Base-by-base conservation (phyloP, 2,113 vertebrate genomes). In the Phyllostomus discolor region DNA sequence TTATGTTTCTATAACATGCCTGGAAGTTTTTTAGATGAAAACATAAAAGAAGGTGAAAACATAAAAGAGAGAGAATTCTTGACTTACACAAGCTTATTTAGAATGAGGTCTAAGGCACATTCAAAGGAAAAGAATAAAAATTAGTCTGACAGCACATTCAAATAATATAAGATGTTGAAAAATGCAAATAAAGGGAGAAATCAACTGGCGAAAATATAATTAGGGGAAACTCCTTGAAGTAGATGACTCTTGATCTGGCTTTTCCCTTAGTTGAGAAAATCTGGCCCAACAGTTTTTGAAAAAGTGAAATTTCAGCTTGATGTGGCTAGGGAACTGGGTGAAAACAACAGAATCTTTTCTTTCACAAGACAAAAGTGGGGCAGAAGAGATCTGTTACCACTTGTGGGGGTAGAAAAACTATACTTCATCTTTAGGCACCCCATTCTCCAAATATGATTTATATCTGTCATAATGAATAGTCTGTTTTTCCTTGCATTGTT, bases 251-350 rank as follows among this genome's bases (percentile, higher is more conserved):
- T 88, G 17, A 78, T n/a, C 16, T 92, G 26, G 1, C 20, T 52
- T 83, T 91, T 88, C 59, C 46, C 20, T 90, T 88, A n/a, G 59
- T 88, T 75, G 57, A 87, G 20, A 95, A 93, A 95, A 70, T 73
- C 64, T 79, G 8, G 20, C 86, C 50, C 69, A 91, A 83, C 2
- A 0, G 2, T 80, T 96, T 95, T 94, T 97, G 20, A 67, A 91
- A 92, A 96, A 93, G 38, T 79, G 76, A 97, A 80, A 31, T 94
- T 96, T 79, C 75, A 91, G 11, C 72, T 95, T 66, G 57, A 43
- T 88, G 10, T 88, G 48, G 91, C 83, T 93, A 93, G 86, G 46
- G 20, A 94, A 83, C 26, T 92, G 54, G 16, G 64, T 83, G 46
- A 90, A 93, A 83, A 95, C 41, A 88, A 92, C 14, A 35, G 72